Base-by-base conservation (phyloP, 2,888 invertebrate species). In the Eudemis profundana region DNA sequence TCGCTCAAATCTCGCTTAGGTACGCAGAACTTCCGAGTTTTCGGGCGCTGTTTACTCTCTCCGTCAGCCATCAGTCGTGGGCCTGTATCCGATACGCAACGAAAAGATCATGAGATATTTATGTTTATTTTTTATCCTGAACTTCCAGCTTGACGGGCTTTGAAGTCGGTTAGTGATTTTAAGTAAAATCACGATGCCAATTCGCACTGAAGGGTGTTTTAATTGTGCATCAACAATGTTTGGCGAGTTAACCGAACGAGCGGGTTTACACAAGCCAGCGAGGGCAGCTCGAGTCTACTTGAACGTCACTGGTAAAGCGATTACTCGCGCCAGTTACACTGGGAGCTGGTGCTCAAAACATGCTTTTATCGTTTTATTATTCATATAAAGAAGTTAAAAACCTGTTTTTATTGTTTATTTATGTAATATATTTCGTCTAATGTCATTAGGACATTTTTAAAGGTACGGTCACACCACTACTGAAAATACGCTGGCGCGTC, bases 281-380 rank as follows among this genome's bases (percentile, higher is more conserved):
- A 46, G 46, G 19, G 21, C 19, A 46, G n/a, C 44, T 33, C 33
- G 33, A 33, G 33, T 33, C 33, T 8, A n/a, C 44, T 46, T 5
- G 44, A 46, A 21, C 21, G 21, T n/a, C 19, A 44, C 46, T 21
- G 5, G 46, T 21, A 21, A 46, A 46, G n/a, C 46, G 46, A 46
- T 21, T 46, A 21, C 46, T 46, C 4, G n/a, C 21, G 21, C 21
- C 12, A 21, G 5, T n/a, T 5, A 10, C n/a, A 5, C 46, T 2
- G n/a, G 46, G 46, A 46, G 46, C 46, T 21, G 21, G 19, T n/a
- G 21, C 4, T n/a, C 4, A 46, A 46, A 33, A 8, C 33, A 5
- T 33, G 10, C 33, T 10, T n/a, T n/a, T n/a, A n/a, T n/a, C n/a
- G n/a, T n/a, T n/a, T n/a, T n/a, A n/a, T n/a, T n/a, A n/a, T n/a